Percentiles rank a stretch among this genome's conserved stretches.
Conservation (phyloP, 2,113 vertebrate species). For the Orcinus orca region DNA sequence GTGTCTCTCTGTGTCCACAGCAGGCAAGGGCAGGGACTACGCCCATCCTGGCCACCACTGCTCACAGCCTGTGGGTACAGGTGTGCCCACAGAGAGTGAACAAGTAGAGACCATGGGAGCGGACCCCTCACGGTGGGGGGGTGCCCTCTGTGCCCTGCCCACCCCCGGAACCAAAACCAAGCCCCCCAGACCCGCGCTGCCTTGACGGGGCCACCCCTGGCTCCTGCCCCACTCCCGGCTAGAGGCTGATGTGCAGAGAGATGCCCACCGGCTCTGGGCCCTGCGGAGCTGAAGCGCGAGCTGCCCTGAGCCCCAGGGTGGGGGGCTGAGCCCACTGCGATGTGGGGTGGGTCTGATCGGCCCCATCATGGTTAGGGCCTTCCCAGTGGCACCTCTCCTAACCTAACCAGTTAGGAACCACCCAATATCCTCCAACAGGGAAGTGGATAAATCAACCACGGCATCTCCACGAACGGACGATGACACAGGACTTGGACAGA, state of each 20-base stretch:
- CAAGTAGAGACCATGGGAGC: fast-evolving
- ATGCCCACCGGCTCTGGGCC: background rate
- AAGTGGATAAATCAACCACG: fast-evolving
- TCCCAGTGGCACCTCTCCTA: background rate
- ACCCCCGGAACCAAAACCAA: background rate
- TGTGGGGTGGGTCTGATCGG: background rate
- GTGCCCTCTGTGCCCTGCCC: background rate
- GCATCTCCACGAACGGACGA: fast-evolving
- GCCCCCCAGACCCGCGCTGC: fast-evolving
- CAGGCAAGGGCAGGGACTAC: fast-evolving
- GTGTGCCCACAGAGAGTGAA: background rate
- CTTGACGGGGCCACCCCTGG: background rate
- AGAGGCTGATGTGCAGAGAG: background rate
- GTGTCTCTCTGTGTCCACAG: background rate
- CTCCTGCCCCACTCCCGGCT: too few species aligned
- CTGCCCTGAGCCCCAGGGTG: background rate
- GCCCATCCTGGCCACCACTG: fast-evolving
- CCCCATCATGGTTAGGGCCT: background rate
- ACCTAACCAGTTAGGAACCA: too few species aligned
- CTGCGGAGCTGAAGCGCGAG: background rate
- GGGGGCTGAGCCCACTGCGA: too few species aligned
- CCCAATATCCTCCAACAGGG: fast-evolving
- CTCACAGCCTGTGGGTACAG: fast-evolving
- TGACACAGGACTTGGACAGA: fast-evolving
- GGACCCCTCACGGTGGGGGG: fast-evolving